phyloP scores from a whole-genome alignment of 2,113 vertebrate species.

The Cercocebus atys region DNA sequence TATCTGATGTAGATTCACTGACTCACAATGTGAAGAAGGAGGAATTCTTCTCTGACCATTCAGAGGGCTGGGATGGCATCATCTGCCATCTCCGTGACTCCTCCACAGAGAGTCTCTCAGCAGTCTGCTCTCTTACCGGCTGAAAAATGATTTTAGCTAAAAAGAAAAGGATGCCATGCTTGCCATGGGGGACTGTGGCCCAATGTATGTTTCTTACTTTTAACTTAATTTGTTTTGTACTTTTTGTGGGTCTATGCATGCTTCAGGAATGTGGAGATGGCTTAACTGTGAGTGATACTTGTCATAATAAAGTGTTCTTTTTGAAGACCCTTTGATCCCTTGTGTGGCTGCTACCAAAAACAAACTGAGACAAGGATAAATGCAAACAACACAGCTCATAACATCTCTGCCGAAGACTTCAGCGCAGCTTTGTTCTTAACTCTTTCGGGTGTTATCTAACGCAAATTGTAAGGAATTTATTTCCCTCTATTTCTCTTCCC shows the following conservation, averaged over 20 bases:
- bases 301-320: conserved; percentile 18
- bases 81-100: background rate
- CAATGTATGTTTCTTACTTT: background rate
- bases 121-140: background rate
- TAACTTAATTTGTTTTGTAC: conserved; percentile 34
- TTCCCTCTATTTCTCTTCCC: background rate
- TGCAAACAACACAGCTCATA: background rate
- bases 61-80: background rate
- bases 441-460: background rate
- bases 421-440: background rate
- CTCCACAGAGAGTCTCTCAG: background rate
- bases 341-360: background rate
- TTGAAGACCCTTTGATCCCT: background rate
- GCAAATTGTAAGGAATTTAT: background rate
- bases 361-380: background rate
- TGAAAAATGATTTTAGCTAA: conserved; percentile 33
- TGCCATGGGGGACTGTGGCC: background rate
- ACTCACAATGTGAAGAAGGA: background rate
- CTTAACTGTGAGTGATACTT: conserved; percentile 19
- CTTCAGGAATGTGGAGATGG: background rate
- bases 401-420: background rate
- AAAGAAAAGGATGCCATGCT: background rate
- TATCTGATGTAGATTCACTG: background rate
- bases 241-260: conserved; percentile 9
- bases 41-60: background rate